These are phyloP conservation scores for Agriopis leucophaearia DNA, from an alignment of 2,888 invertebrate genomes.

Conservation along the genomic window DNA sequence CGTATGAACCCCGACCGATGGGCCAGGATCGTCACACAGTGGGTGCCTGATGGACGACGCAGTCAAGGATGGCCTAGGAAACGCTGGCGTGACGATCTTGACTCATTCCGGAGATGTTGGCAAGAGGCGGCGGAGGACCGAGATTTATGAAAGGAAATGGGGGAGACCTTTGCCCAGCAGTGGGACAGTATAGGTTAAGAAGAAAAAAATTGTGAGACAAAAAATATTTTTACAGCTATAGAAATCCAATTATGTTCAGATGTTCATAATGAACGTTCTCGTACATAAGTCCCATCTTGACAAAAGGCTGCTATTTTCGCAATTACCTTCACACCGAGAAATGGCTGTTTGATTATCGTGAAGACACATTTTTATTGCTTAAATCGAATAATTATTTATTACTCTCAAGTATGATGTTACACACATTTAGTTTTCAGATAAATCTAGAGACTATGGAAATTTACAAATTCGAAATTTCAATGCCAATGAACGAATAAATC, in stretches of 20 bases:
- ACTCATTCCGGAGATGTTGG: too few relatives aligned
- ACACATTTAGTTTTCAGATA: neutral
- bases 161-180: too few relatives aligned
- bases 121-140: too few relatives aligned
- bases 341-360: constrained; percentile 60
- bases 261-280: constrained; percentile 58
- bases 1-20: too few relatives aligned
- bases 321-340: constrained; percentile 57
- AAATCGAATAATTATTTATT: constrained; percentile 10
- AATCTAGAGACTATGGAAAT: neutral
- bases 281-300: constrained; percentile 37
- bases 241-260: constrained; percentile 59
- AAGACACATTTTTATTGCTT: constrained; percentile 52
- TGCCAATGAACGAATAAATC: neutral
- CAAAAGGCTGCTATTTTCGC: constrained; percentile 56
- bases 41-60: too few relatives aligned
- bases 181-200: too few relatives aligned
- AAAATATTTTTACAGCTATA: constrained; percentile 52
- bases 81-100: too few relatives aligned
- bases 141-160: too few relatives aligned
- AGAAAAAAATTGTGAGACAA: constrained; percentile 39
- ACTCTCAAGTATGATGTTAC: neutral
- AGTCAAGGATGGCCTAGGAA: too few relatives aligned
- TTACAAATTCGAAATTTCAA: neutral
- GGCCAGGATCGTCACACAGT: too few relatives aligned